Conservation (phyloP, 2,113 vertebrate genomes). For the Tylochromis polylepis region DNA sequence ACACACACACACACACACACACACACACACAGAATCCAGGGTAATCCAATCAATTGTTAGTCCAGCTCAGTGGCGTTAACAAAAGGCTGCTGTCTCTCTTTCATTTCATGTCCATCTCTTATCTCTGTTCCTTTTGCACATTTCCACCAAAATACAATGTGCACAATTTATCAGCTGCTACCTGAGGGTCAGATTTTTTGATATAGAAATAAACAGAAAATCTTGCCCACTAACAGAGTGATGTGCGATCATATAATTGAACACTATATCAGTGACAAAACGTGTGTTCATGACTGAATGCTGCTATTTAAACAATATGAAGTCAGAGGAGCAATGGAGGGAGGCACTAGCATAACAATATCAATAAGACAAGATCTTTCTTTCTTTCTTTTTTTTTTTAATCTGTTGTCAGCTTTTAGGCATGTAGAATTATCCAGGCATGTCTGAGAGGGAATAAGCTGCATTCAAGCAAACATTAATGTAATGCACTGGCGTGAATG, state of each 20-base stretch:
- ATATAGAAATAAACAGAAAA: background rate
- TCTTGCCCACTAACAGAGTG: background rate
- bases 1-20: background rate
- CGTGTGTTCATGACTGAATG: background rate
- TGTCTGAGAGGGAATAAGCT: background rate
- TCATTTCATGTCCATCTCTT: background rate
- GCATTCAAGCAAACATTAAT: background rate
- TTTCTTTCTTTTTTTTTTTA: background rate
- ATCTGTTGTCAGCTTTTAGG: background rate
- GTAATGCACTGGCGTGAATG: background rate
- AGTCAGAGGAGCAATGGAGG: background rate
- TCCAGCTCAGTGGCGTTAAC: conserved; percentile 1
- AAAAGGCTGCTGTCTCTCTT: background rate
- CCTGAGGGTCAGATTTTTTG: background rate
- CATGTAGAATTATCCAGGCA: background rate
- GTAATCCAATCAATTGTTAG: conserved; percentile 45
- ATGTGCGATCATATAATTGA: background rate
- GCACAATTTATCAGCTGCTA: background rate
- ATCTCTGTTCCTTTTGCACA: background rate
- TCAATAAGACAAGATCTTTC: background rate
- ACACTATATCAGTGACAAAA: background rate
- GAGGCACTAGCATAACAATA: background rate
- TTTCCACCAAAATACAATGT: background rate
- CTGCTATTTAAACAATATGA: background rate
- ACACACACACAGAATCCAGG: background rate